phyloP scores from a whole-genome alignment of 1,140 invertebrate species.

The Sycophila sp. region DNA sequence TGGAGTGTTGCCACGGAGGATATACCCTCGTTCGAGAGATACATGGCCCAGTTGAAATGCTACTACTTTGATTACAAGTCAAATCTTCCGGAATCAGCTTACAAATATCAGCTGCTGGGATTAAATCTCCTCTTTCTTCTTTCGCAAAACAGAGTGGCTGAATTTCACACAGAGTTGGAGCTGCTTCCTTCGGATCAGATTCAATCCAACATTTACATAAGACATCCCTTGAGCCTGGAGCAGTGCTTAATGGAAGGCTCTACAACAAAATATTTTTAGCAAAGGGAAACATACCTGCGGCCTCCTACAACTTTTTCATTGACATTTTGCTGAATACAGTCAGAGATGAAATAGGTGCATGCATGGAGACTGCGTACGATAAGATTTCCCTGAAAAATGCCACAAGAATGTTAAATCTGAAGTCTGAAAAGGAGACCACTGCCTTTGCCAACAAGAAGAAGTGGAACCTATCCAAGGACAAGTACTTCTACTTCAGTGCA shows the following conservation, averaged over 20 bases:
- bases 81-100: conserved; percentile 89
- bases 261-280: conserved; percentile 96
- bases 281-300: conserved; percentile 93
- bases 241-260: conserved; percentile 99
- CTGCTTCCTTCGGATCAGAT: conserved; percentile 92
- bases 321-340: conserved; percentile 95
- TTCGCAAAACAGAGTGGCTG: conserved; percentile 95
- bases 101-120: conserved; percentile 94
- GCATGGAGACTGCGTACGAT: conserved; percentile 96
- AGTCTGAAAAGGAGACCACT: conserved; percentile 77
- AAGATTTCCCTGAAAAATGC: conserved; percentile 89
- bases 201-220: conserved; percentile 93
- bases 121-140: conserved; percentile 94
- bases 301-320: conserved; percentile 97
- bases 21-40: conserved; percentile 93
- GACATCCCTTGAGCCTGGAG: conserved; percentile 93
- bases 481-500: conserved; percentile 81
- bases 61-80: conserved; percentile 98
- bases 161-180: conserved; percentile 98
- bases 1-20: conserved; percentile 92
- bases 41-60: conserved; percentile 95
- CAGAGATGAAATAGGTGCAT: conserved; percentile 93
- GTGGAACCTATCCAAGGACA: conserved; percentile 82
- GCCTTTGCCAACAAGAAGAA: conserved; percentile 83
- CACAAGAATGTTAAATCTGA: conserved; percentile 88